A percentile compares a stretch with the other conserved stretches of the same genome.
These are phyloP conservation scores for Myrmecophaga tridactyla DNA, from an alignment of 2,113 vertebrate species.

Conservation along the genomic window DNA sequence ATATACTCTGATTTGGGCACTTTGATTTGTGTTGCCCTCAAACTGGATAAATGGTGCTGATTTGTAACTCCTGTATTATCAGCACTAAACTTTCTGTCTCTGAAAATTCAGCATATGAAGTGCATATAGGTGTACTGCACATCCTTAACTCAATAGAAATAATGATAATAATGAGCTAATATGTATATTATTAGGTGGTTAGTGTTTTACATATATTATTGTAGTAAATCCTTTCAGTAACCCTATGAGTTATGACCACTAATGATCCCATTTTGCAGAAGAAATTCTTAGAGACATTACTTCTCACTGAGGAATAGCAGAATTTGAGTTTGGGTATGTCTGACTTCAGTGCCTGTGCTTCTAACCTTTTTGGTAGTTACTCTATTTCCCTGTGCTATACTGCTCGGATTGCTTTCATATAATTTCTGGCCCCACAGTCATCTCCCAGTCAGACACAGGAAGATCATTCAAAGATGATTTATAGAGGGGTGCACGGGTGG, in stretches of 20 bases:
- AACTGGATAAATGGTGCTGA: not conserved
- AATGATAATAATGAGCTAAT: not conserved
- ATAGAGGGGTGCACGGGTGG: too few relatives aligned
- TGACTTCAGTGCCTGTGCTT: not conserved
- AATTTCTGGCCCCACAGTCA: not conserved
- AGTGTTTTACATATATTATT: not conserved
- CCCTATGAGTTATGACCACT: not conserved
- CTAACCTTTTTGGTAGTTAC: not conserved
- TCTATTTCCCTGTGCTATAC: not conserved
- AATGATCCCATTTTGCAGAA: not conserved
- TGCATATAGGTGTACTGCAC: not conserved
- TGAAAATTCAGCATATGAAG: not conserved
- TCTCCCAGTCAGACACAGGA: not conserved
- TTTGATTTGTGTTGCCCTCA: slow-evolving; percentile 11
- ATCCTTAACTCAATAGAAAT: not conserved
- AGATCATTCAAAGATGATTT: slow-evolving; percentile 28
- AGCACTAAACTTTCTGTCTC: not conserved
- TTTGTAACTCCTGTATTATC: not conserved
- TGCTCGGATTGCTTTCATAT: not conserved
- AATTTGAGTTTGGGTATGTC: not conserved
- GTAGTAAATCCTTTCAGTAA: not conserved
- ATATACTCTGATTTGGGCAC: not conserved
- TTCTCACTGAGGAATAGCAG: not conserved
- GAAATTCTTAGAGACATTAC: slow-evolving; percentile 20
- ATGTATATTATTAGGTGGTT: not conserved